Conservation (phyloP, 23 tunicate genomes). For the Trididemnum nubilum region DNA sequence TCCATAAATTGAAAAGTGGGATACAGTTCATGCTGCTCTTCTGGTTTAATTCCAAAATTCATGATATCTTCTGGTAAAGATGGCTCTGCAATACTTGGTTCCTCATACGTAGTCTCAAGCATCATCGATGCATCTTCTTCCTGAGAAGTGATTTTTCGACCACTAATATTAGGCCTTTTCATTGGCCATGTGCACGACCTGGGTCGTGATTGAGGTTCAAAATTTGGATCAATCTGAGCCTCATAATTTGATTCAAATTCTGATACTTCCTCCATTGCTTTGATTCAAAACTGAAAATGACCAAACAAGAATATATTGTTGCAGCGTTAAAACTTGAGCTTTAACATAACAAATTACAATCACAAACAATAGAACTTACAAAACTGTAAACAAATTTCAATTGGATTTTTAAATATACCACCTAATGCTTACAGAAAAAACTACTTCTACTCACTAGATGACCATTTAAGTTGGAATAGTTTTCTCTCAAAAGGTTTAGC, state of each 20-base stretch:
- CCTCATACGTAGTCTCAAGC: conserved; percentile 68
- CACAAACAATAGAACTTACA: no score
- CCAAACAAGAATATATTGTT: not conserved
- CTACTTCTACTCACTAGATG: no score
- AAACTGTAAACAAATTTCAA: no score
- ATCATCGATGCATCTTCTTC: conserved; percentile 47
- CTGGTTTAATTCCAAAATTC: not conserved
- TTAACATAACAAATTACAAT: no score
- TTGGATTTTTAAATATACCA: no score
- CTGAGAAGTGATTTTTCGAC: conserved; percentile 3
- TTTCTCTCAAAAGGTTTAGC: no score
- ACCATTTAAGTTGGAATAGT: no score
- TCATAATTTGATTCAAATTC: no score
- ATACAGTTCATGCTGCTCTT: conserved; percentile 14
- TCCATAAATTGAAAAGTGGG: conserved; percentile 24
- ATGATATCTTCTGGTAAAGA: conserved; percentile 23
- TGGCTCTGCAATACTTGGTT: conserved; percentile 54
- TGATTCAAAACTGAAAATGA: not conserved
- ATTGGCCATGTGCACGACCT: conserved; percentile 85
- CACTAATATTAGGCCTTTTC: conserved; percentile 56
- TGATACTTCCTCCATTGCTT: not conserved
- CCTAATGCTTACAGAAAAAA: no score
- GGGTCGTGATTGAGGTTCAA: conserved; percentile 64
- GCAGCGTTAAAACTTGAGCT: not conserved
- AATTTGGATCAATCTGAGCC: conserved; percentile 29